These are phyloP conservation scores for Melanotaenia boesemani DNA, from an alignment of 2,797 vertebrate genomes.

Conservation along the genomic window DNA sequence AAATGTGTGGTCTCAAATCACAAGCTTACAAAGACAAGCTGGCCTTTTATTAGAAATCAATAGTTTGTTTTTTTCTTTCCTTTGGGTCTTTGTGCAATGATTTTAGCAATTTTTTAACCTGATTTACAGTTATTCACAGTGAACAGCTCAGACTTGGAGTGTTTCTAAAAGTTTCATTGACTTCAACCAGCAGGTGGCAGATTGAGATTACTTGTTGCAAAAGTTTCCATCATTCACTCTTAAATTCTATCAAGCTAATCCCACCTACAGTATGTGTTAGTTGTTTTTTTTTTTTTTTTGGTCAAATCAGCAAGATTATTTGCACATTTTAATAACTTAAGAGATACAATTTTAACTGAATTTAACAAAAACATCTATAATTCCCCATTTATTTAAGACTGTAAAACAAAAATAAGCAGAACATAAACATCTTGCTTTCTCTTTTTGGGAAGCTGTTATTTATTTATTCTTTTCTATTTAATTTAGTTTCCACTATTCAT, in stretches of 20 bases:
- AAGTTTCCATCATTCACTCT: not conserved
- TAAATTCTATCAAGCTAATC: rapidly evolving
- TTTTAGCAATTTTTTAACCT: not conserved
- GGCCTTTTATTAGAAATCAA: not conserved
- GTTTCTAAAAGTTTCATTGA: not conserved
- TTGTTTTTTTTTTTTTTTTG: rapidly evolving
- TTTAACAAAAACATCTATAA: not conserved
- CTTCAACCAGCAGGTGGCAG: constrained; percentile 70
- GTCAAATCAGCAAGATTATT: not conserved
- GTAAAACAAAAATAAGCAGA: not conserved
- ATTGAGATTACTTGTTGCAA: constrained; percentile 30
- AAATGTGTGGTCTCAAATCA: not conserved
- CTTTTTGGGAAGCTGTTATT: not conserved
- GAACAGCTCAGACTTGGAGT: not conserved
- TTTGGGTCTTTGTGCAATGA: not conserved
- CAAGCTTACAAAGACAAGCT: not conserved
- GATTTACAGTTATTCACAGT: not conserved
- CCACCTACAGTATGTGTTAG: too few species aligned
- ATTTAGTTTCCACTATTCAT: constrained; percentile 1
- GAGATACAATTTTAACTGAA: not conserved
- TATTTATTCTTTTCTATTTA: not conserved
- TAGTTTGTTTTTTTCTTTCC: not conserved
- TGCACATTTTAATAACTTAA: rapidly evolving
- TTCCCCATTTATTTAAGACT: not conserved
- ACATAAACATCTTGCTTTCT: not conserved